Evolutionary conservation across 2,113 vertebrate genomes (phyloP).

Genomic region (Hippocampus comes): DNA sequence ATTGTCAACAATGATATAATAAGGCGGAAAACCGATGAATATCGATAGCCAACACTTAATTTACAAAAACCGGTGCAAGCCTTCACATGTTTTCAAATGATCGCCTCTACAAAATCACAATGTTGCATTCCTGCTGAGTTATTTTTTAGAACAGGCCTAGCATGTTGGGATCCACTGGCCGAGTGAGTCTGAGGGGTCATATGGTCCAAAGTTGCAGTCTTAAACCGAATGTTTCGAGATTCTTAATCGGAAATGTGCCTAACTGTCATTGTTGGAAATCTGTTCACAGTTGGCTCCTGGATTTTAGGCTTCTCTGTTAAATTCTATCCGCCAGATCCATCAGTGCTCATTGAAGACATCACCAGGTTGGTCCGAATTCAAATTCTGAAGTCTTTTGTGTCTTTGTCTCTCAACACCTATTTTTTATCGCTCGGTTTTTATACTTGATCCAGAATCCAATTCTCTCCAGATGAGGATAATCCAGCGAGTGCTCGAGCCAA

Average conservation of each 20-base stretch:
- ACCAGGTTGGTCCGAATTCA: constrained; percentile 81
- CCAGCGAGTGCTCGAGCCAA: background rate
- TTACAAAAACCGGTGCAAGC: too few species aligned
- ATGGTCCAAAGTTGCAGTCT: background rate
- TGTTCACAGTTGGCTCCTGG: constrained; percentile 84
- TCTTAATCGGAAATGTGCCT: background rate
- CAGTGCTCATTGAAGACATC: constrained; percentile 96
- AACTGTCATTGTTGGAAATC: constrained; percentile 18
- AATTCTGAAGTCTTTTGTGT: background rate
- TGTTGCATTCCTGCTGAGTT: too few species aligned
- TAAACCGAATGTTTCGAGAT: background rate
- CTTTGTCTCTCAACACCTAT: background rate
- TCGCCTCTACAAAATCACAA: too few species aligned
- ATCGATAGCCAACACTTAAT: background rate
- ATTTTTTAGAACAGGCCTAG: too few species aligned
- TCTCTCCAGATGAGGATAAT: background rate
- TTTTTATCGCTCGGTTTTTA: too few species aligned
- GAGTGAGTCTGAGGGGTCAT: background rate
- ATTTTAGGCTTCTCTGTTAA: constrained; percentile 94
- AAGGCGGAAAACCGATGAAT: background rate
- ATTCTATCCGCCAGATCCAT: constrained; percentile 96
- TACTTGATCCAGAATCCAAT: background rate
- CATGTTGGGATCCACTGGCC: background rate
- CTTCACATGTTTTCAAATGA: too few species aligned
- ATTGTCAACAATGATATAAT: background rate